phyloP scores from a whole-genome alignment of 2,113 vertebrate genomes.

The Tragelaphus buxtoni region DNA sequence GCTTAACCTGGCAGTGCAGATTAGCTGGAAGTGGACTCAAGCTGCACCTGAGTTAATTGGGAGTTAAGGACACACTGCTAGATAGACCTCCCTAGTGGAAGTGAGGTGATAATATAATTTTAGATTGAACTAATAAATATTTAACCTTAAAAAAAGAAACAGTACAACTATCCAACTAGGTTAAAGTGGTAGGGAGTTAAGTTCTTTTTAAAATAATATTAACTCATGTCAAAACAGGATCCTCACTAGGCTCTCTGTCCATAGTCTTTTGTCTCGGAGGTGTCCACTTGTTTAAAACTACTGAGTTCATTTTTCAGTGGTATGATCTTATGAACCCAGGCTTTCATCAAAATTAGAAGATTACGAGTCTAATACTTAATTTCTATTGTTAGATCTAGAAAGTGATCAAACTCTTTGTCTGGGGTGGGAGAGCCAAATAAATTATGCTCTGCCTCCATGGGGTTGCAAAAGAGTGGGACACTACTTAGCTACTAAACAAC shows the following conservation, averaged over 20 bases:
- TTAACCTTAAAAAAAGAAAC: neutral
- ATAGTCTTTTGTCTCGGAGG: neutral
- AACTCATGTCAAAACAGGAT: neutral
- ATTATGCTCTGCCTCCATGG: neutral
- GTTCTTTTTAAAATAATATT: neutral
- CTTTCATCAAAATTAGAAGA: neutral
- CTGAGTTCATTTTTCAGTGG: neutral
- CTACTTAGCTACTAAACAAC: neutral
- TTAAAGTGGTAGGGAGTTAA: neutral
- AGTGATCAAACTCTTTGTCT: neutral
- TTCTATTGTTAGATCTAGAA: neutral
- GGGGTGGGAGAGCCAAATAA: neutral
- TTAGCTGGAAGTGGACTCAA: slow-evolving; percentile 6
- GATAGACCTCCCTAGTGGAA: slow-evolving; percentile 48
- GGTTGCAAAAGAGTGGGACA: neutral
- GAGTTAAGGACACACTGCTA: slow-evolving; percentile 7
- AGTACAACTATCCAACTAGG: neutral
- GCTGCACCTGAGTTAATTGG: neutral
- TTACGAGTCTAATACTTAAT: slow-evolving; percentile 26
- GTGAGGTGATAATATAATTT: slow-evolving; percentile 44
- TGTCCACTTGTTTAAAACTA: neutral
- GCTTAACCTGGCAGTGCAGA: neutral
- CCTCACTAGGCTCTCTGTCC: neutral
- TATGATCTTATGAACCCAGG: neutral
- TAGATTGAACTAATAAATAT: slow-evolving; percentile 11